phyloP scores from a whole-genome alignment of 2,113 vertebrate genomes.

The Trematocara stigmaticum region DNA sequence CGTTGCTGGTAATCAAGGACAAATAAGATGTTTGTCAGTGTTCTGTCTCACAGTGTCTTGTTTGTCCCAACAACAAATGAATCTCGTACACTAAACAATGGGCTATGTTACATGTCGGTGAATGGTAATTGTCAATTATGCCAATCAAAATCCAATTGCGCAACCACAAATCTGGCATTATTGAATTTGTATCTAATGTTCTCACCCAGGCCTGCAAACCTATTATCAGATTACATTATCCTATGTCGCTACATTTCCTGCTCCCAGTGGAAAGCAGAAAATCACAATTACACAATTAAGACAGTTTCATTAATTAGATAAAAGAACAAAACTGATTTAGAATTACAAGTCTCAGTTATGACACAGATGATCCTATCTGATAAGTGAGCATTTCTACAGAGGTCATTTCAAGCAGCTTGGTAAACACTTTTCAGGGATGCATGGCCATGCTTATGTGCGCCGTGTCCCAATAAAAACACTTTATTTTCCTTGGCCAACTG shows the following conservation, averaged over 20 bases:
- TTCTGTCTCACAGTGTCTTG: slow-evolving; percentile 14
- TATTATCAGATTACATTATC: slow-evolving; percentile 48
- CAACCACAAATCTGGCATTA: slow-evolving; percentile 40
- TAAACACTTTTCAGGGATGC: slow-evolving; percentile 39
- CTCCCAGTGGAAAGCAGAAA: slow-evolving; percentile 10
- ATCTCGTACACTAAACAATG: slow-evolving; percentile 34
- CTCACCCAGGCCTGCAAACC: slow-evolving; percentile 26
- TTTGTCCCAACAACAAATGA: slow-evolving; percentile 48
- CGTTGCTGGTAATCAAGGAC: not conserved
- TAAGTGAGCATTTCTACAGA: not conserved
- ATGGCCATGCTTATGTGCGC: not conserved
- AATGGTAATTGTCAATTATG: slow-evolving; percentile 66
- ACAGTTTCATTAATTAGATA: slow-evolving; percentile 31
- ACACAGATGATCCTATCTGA: not conserved
- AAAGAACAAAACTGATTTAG: slow-evolving; percentile 12
- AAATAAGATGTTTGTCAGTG: slow-evolving; percentile 7
- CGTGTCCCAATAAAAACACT: not conserved
- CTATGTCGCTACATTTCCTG: slow-evolving; percentile 4
- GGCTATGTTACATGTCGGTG: slow-evolving; percentile 39
- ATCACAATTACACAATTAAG: slow-evolving; percentile 44
- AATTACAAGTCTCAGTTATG: not conserved
- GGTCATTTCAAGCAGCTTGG: not conserved
- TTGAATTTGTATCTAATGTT: slow-evolving; percentile 61
- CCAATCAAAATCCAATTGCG: slow-evolving; percentile 69
- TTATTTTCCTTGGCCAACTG: not conserved